Conservation (phyloP, 2,797 vertebrate genomes). For the Catostomus latipinnis region DNA sequence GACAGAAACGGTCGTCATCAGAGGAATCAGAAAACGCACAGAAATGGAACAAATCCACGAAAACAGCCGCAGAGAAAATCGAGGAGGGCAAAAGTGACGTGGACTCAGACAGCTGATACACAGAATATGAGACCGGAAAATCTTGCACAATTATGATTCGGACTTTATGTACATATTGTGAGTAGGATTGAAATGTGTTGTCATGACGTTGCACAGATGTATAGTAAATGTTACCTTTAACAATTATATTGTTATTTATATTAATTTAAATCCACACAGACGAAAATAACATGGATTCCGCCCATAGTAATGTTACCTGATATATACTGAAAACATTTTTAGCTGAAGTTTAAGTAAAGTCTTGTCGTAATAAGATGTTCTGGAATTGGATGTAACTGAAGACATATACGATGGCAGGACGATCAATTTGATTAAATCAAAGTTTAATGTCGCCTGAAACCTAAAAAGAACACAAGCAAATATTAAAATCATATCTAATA, state of each 20-base stretch:
- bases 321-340: slow-evolving; percentile 45
- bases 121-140: slow-evolving; percentile 64
- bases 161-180: slow-evolving; percentile 84
- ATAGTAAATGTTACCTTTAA: slow-evolving; percentile 75
- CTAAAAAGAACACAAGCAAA: slow-evolving; percentile 15
- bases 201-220: slow-evolving; percentile 87
- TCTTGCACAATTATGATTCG: slow-evolving; percentile 79
- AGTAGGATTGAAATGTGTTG: slow-evolving; percentile 76
- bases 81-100: slow-evolving; percentile 90
- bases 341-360: background rate
- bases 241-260: slow-evolving; percentile 79
- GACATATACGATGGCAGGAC: slow-evolving; percentile 41
- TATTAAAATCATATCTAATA: slow-evolving; percentile 48
- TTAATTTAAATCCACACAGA: slow-evolving; percentile 77
- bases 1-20: slow-evolving; percentile 95
- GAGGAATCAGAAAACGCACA: slow-evolving; percentile 94
- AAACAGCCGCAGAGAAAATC: slow-evolving; percentile 84
- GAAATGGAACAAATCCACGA: slow-evolving; percentile 91
- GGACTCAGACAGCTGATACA: slow-evolving; percentile 96
- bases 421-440: slow-evolving; percentile 14
- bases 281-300: slow-evolving; percentile 50
- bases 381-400: slow-evolving; percentile 32
- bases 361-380: slow-evolving; percentile 26
- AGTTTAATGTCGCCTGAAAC: slow-evolving; percentile 32
- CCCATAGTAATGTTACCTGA: slow-evolving; percentile 51